phyloP scores from a whole-genome alignment of 2,797 vertebrate genomes.

The Aldrovandia affinis region DNA sequence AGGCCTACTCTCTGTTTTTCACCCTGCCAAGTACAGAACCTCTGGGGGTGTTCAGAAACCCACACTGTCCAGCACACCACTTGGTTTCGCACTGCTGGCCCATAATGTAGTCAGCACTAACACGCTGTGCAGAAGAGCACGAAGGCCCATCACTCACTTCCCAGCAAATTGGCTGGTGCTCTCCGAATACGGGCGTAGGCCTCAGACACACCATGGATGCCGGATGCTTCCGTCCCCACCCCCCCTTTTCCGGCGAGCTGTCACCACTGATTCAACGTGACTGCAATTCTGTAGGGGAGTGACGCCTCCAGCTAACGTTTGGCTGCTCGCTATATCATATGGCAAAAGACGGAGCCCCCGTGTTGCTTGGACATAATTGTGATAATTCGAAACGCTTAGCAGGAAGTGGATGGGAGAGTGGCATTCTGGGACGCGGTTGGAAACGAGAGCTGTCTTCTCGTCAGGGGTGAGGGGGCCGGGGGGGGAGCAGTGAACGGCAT shows the following conservation, averaged over 20 bases:
- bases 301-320: not conserved
- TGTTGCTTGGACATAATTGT: slow-evolving; percentile 40
- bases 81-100: not conserved
- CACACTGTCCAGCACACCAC: not conserved
- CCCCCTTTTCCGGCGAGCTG: not conserved
- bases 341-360: slow-evolving; percentile 24
- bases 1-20: not conserved
- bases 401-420: slow-evolving; percentile 18
- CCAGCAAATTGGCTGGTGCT: no score
- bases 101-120: not conserved
- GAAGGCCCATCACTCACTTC: not conserved
- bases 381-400: slow-evolving; percentile 40
- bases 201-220: not conserved
- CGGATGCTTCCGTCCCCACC: not conserved
- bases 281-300: not conserved
- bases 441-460: slow-evolving; percentile 16
- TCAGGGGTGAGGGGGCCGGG: not conserved
- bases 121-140: not conserved
- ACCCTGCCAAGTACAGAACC: not conserved
- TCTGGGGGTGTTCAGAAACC: not conserved
- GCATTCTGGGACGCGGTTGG: slow-evolving; percentile 17
- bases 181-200: no score
- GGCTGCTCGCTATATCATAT: not conserved
- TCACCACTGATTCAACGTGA: slow-evolving; percentile 5
- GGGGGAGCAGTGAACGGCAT: slow-evolving; percentile 6